Percentiles rank a stretch among this genome's conserved stretches.
phyloP scores from a whole-genome alignment of 2,797 vertebrate species.

The Pampus argenteus region DNA sequence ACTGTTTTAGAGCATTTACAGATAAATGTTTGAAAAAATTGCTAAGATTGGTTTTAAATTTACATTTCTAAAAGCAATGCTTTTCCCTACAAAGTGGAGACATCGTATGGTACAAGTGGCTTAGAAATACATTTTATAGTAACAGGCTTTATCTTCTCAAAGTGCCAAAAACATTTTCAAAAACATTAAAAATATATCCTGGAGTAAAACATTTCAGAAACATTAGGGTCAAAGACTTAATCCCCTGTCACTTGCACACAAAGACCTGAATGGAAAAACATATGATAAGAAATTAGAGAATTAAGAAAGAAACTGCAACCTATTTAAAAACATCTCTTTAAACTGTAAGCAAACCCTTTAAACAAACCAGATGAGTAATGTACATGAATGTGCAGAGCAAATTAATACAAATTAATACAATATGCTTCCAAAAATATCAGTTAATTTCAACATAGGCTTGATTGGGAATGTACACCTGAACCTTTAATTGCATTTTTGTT shows the following conservation, averaged over 20 bases:
- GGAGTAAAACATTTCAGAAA: conserved; percentile 43
- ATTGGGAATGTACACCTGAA: conserved; percentile 72
- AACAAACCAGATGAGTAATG: conserved; percentile 61
- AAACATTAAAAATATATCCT: conserved; percentile 36
- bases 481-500: conserved; percentile 40
- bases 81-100: conserved; percentile 31
- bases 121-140: conserved; percentile 52
- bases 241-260: conserved; percentile 12
- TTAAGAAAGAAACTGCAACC: conserved; percentile 27
- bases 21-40: conserved; percentile 55
- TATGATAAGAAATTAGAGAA: conserved; percentile 26
- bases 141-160: conserved; percentile 58
- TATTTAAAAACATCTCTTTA: conserved; percentile 48
- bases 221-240: conserved; percentile 11
- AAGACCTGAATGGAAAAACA: conserved; percentile 35
- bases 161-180: conserved; percentile 65
- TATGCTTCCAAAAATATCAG: conserved; percentile 81
- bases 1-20: conserved; percentile 35
- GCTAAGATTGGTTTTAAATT: conserved; percentile 33
- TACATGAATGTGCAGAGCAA: conserved; percentile 88
- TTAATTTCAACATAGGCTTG: conserved; percentile 75
- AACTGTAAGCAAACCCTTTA: conserved; percentile 50
- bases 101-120: conserved; percentile 38
- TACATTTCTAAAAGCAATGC: conserved; percentile 38
- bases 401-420: no score